phyloP scores from a whole-genome alignment of 2,888 invertebrate genomes.

The Octonoba sinensis region DNA sequence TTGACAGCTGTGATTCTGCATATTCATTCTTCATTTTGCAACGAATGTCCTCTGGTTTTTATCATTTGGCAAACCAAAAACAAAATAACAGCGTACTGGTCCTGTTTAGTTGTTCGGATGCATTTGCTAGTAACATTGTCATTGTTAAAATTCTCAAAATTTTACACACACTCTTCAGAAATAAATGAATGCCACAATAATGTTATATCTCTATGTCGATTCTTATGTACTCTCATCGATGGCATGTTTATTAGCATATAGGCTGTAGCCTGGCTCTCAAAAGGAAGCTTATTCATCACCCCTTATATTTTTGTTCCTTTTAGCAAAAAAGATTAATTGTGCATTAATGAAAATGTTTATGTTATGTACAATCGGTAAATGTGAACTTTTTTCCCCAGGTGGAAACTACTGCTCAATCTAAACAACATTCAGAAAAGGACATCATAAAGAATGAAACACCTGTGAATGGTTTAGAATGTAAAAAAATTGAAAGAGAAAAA shows the following conservation, averaged over 20 bases:
- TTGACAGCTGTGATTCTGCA: not conserved
- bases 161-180: not conserved
- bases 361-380: too few species aligned
- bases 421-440: not conserved
- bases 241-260: not conserved
- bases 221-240: not conserved
- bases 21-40: not conserved
- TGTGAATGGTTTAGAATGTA: not conserved
- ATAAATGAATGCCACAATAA: not conserved
- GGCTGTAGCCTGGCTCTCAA: not conserved
- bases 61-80: not conserved
- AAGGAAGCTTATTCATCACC: slow-evolving; percentile 1
- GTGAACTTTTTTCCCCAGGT: too few species aligned
- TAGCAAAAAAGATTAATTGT: too few species aligned
- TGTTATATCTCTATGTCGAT: not conserved
- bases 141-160: slow-evolving; percentile 3
- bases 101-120: slow-evolving; percentile 1
- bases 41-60: not conserved
- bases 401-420: too few species aligned
- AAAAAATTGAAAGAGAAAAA: too few species aligned
- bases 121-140: not conserved
- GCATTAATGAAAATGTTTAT: too few species aligned
- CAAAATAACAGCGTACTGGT: not conserved
- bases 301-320: too few species aligned
- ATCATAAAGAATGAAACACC: not conserved